Base-by-base conservation (phyloP, 2,113 vertebrate genomes). In the Rhinolophus sinicus region DNA sequence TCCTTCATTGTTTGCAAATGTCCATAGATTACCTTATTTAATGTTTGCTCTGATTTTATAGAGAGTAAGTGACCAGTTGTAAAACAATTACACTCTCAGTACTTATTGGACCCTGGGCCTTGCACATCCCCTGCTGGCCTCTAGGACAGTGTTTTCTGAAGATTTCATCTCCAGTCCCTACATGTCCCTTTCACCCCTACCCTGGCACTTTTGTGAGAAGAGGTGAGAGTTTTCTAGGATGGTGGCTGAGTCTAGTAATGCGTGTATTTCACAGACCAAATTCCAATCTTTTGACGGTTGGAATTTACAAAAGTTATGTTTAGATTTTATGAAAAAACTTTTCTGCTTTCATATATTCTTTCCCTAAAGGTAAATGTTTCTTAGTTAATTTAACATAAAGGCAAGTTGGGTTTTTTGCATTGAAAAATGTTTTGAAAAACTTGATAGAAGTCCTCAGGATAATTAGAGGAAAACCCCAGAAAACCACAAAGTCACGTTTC, bases 11-110 rank as follows among this genome's bases (percentile, higher is more conserved):
- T 84, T 89, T 65, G 83, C 83, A 75, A 89, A 44, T 81, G 6
- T 64, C 64, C 38, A 90, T n/a, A 22, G 50, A 50, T 92, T 54
- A 69, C 88, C 2, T 26, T 91, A 69, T 94, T 96, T 93, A 64
- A 44, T 88, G 80, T 92, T 86, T 67, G 15, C 28, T 33, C 76
- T 84, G 62, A 80, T 96, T 87, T 84, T 75, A 38, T n/a, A 52
- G 15, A 47, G 2, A 80, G 67, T 18, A 76, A 54, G 60, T 83
- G 54, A 80, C 70, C 75, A 47, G 22, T 35, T 60, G 19, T 50
- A 2, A 72, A 73, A 26, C 13, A 67, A 89, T 38, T 14, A 12
- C 13, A 40, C 38, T 88, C 56, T 88, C 56, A 50, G 35, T n/a
- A 56, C 47, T 64, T 44, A 0, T 9, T 14, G 19, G 24, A 28